Conservation (phyloP, 2,888 invertebrate genomes). For the Phyllotreta striolata region DNA sequence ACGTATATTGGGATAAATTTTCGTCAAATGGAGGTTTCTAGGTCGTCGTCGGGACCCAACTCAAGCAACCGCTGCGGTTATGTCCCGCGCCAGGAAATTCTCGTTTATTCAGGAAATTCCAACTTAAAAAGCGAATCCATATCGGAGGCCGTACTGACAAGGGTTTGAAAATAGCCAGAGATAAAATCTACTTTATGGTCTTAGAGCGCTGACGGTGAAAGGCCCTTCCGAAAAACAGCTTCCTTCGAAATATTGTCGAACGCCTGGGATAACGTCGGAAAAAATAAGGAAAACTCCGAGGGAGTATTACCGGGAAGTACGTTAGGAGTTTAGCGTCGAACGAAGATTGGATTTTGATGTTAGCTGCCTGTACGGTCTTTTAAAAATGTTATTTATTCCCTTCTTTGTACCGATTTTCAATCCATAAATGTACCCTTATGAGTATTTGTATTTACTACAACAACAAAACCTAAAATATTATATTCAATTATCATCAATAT, state of each 20-base stretch:
- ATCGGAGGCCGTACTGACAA: slow-evolving; percentile 41
- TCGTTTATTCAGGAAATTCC: slow-evolving; percentile 34
- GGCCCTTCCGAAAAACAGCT: slow-evolving; percentile 31
- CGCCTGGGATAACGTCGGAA: slow-evolving; percentile 19
- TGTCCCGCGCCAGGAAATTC: slow-evolving; percentile 15
- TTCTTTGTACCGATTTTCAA: slow-evolving; percentile 5
- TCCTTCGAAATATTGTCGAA: slow-evolving; percentile 16
- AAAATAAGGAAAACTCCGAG: slow-evolving; percentile 11
- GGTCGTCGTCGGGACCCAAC: slow-evolving; percentile 8
- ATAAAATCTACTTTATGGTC: slow-evolving; percentile 50
- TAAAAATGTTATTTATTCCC: slow-evolving; percentile 9
- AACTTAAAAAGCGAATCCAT: slow-evolving; percentile 44
- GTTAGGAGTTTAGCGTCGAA: slow-evolving; percentile 19
- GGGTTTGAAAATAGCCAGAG: slow-evolving; percentile 46
- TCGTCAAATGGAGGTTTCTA: not conserved
- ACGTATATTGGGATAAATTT: slow-evolving; percentile 6
- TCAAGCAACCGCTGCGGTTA: not conserved
- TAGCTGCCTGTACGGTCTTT: slow-evolving; percentile 3
- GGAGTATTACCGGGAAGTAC: slow-evolving; percentile 19
- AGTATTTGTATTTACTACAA: too few species aligned
- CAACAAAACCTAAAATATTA: too few species aligned
- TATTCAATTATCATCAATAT: too few species aligned
- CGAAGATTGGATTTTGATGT: slow-evolving; percentile 25
- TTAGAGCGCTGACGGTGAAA: slow-evolving; percentile 32
- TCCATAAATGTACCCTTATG: not conserved